Percentiles rank a stretch among this genome's conserved stretches.
phyloP scores from a whole-genome alignment of 2,113 vertebrate species.

The Otis tarda region DNA sequence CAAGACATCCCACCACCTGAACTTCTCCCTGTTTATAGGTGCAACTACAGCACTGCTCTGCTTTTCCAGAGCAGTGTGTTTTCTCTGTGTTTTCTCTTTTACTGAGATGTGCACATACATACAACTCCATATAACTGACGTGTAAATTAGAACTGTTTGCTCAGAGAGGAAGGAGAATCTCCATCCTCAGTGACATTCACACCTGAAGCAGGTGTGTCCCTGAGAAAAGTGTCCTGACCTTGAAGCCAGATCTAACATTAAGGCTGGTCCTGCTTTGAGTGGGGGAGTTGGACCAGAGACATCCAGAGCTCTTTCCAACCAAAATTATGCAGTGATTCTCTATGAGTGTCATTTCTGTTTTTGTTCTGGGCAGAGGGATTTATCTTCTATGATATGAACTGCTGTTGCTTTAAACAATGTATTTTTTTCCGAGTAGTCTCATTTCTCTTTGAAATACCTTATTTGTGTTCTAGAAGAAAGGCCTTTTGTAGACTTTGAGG shows the following conservation, averaged over 20 bases:
- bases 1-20: background rate
- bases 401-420: background rate
- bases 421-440: background rate
- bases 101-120: background rate
- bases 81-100: background rate
- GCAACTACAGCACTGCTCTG: fast-evolving
- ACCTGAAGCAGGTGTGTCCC: background rate
- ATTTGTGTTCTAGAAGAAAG: background rate
- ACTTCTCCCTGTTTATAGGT: background rate
- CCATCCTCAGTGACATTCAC: background rate
- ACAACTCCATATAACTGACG: background rate
- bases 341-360: background rate
- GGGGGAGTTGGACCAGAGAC: background rate
- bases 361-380: background rate
- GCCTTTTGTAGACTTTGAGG: background rate
- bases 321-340: background rate
- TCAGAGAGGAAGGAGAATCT: background rate
- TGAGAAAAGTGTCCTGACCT: background rate
- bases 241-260: background rate
- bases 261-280: background rate
- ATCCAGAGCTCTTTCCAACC: background rate
- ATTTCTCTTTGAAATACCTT: background rate
- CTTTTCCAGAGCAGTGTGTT: background rate
- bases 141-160: background rate
- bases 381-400: background rate